Conservation (phyloP, 2,888 invertebrate genomes). For the Diachrysia chrysitis region DNA sequence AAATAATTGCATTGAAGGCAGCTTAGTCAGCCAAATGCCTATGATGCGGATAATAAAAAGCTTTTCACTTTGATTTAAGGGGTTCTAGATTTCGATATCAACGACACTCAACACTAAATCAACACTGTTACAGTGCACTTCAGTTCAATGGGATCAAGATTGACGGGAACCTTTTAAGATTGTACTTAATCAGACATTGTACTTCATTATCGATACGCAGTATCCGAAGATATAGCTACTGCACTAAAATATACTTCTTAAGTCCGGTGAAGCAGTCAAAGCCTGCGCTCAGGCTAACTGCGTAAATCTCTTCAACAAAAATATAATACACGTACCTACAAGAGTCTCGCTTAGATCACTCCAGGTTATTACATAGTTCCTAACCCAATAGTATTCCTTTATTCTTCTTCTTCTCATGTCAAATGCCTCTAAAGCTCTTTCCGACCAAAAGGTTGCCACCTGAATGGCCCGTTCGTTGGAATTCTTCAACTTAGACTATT, state of each 20-base stretch:
- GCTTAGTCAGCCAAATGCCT: neutral
- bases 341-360: too few relatives aligned
- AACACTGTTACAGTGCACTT: neutral
- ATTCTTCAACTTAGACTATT: too few relatives aligned
- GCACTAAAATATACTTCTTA: neutral
- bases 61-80: neutral
- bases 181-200: neutral
- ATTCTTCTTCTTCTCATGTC: too few relatives aligned
- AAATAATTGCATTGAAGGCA: neutral
- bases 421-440: too few relatives aligned
- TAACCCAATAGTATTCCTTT: too few relatives aligned
- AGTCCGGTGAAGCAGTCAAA: too few relatives aligned
- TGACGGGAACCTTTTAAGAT: neutral
- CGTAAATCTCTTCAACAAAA: too few relatives aligned
- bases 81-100: neutral
- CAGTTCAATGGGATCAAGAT: neutral
- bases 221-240: neutral
- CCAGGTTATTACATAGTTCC: too few relatives aligned
- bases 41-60: neutral
- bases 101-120: neutral
- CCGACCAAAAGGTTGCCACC: too few relatives aligned
- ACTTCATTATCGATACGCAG: neutral
- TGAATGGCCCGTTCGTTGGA: too few relatives aligned
- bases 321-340: too few relatives aligned
- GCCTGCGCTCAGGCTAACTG: too few relatives aligned